Evolutionary conservation across 2,113 vertebrate species (phyloP), one percentile per base, ranked within the genome.

Genomic region (Cromileptes altivelis): DNA sequence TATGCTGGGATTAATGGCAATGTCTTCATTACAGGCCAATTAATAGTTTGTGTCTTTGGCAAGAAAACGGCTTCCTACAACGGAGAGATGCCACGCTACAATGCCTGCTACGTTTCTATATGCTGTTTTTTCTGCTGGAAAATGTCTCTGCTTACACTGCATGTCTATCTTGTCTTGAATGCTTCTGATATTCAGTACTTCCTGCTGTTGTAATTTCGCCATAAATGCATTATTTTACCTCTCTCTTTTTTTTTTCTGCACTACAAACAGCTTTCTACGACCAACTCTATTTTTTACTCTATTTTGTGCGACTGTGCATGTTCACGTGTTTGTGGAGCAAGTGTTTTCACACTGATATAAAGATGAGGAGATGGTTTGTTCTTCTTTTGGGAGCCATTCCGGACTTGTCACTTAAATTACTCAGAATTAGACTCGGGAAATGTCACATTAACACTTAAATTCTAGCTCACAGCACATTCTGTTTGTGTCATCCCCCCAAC

Each of bases 1-100:
- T 60, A 45, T 67, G 13, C 27, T 25, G 11, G 21, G 37, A 78
- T 75, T 27, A n/a, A 60, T 58, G 18, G 6, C 3, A 45, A 3
- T 50, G 6, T 60, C 40, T 73, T 82, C 33, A 80, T 80, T 61
- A 50, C 6, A 57, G 47, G 42, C 27, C 74, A 78, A 58, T 47
- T 13, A 37, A 25, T 18, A 60, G 8, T 58, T 58, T 62, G 15
- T n/a, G 30, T 49, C 23, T 60, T 49, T 68, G 72, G 45, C 33
- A 27, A 49, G 80, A 50, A 56, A 61, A 45, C 5, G 3, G 55
- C 25, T 71, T 55, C 50, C 58, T 57, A 42, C 4, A 11, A 52
- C 37, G 50, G 13, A 37, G 56, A 27, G 13, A 27, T 58, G 12
- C 37, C 37, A 10, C 47, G 45, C 47, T 52, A 10, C 6, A 45